Base-by-base conservation (phyloP, 2,113 vertebrate genomes). In the Lepisosteus oculatus region DNA sequence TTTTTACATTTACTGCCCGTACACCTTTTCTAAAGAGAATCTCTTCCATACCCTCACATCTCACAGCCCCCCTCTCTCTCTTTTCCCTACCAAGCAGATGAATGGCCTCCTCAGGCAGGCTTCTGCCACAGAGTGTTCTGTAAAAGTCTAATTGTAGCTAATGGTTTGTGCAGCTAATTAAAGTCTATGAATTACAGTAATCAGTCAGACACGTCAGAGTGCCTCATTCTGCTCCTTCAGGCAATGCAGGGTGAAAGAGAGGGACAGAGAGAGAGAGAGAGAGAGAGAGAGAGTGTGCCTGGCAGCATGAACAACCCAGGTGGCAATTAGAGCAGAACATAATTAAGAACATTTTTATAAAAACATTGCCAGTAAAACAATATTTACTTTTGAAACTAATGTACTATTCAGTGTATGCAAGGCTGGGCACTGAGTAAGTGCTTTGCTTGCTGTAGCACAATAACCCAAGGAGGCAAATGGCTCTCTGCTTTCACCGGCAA, bases 81-180 rank as follows among this genome's bases (percentile, higher is more conserved):
- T 78, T 67, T 77, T 67, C 51, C 29, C 68, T 74, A 69, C 78
- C 56, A 14, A 75, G 71, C 79, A 81, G 79, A 88, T 81, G 85
- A 88, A 88, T 83, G 81, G 82, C 75, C 84, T 88, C 85, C 82
- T 78, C 65, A 67, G 77, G 76, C 80, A 78, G 84, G 75, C 83
- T 89, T 76, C 81, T 89, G 90, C 88, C 88, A 89, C 87, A 84
- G 86, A 98, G 96, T 93, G 91, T 96, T 98, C 94, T 94, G 95
- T 97, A 97, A 97, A 95, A 95, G 94, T 96, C 95, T 98, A 98
- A 99, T 97, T 98, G 97, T 97, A 95, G 95, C 95, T 98, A 99
- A 99, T 98, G 97, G 95, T 96, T 99, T 98, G 96, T 98, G 95
- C 96, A 97, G 96, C 96, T 98, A 97, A 98, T 98, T 99, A 98